Percentiles rank a stretch among this genome's conserved stretches.
Conservation (phyloP, 92 coral and sea anemone genomes). For the Chrysogorgia sp. region DNA sequence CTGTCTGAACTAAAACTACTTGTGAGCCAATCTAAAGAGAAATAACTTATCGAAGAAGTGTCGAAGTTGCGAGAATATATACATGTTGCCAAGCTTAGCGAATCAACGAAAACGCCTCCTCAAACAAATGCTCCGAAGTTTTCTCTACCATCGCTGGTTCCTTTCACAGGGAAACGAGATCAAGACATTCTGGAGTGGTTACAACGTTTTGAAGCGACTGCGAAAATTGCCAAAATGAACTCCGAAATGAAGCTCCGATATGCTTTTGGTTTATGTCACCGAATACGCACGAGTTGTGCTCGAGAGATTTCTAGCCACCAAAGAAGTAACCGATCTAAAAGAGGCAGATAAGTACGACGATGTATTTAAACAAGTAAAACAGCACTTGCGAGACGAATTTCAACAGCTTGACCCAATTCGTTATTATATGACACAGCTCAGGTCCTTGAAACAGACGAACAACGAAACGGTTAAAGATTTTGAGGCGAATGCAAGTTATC, state of each 20-base stretch:
- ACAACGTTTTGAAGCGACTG: neutral
- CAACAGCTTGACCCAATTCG: no score
- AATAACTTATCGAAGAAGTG: neutral
- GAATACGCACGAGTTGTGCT: neutral
- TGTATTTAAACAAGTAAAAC: neutral
- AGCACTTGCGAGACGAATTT: neutral
- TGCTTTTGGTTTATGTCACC: neutral
- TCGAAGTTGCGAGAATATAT: neutral
- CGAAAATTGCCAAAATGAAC: neutral
- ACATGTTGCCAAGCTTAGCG: neutral
- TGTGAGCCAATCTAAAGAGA: neutral
- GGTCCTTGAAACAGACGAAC: neutral
- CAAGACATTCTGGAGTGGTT: neutral
- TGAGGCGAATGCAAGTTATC: conserved; percentile 1
- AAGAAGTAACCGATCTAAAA: neutral
- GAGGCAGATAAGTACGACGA: neutral
- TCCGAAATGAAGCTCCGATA: neutral
- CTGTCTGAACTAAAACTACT: neutral
- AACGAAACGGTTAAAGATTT: neutral
- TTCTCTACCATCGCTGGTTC: neutral
- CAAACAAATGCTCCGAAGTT: neutral
- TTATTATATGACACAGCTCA: no score
- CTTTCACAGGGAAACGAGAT: neutral
- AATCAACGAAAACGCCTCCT: neutral
- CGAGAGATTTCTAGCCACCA: neutral